Evolutionary conservation across 2,797 vertebrate species (phyloP).

Genomic region (Masticophis lateralis): DNA sequence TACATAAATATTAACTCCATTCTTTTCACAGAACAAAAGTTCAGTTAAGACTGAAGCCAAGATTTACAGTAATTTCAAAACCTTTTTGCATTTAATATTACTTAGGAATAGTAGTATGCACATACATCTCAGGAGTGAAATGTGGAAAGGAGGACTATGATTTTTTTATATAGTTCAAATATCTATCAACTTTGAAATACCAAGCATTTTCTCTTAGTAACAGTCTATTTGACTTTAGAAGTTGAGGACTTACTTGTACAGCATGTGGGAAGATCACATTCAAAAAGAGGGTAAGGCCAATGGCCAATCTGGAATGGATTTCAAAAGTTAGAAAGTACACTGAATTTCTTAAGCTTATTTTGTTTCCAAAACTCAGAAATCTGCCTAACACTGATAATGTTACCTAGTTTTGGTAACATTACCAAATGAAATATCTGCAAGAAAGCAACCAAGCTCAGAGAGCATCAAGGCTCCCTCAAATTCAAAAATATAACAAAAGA

Average conservation of each 20-base stretch:
- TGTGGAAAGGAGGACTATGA: not conserved
- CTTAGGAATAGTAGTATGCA: conserved; percentile 46
- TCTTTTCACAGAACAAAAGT: not conserved
- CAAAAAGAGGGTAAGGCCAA: not conserved
- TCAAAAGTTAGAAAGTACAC: not conserved
- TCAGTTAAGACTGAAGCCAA: not conserved
- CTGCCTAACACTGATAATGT: not conserved
- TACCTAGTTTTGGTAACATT: not conserved
- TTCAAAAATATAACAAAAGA: not conserved
- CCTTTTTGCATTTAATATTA: conserved; percentile 9
- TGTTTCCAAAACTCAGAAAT: not conserved
- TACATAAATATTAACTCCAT: not conserved
- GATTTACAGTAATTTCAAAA: conserved; percentile 39
- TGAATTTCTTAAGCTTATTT: not conserved
- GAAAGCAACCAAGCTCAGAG: not conserved
- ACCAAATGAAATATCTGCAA: not conserved
- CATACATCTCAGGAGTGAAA: rapidly evolving
- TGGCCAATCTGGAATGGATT: not conserved
- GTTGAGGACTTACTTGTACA: not conserved
- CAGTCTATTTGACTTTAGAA: conserved; percentile 9
- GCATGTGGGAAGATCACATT: not conserved
- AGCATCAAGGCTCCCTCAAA: not conserved
- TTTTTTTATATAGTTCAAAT: conserved; percentile 3
- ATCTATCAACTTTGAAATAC: conserved; percentile 21
- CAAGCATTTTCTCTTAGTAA: not conserved